These are phyloP conservation scores for Syrrhaptes paradoxus DNA, from an alignment of 2,113 vertebrate species.

Conservation along the genomic window DNA sequence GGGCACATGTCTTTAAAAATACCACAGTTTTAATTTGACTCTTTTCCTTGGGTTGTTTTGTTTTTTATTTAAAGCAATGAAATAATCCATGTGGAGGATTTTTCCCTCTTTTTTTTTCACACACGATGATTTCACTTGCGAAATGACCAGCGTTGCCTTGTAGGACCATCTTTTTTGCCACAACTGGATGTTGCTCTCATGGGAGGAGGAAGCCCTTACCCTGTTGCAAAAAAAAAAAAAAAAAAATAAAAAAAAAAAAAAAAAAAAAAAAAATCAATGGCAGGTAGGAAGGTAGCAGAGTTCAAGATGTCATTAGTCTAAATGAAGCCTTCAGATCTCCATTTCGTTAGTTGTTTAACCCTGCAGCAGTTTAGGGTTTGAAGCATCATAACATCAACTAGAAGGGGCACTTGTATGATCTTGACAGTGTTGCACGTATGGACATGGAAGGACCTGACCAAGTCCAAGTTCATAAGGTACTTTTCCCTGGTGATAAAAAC, in stretches of 20 bases:
- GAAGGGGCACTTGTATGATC: not conserved
- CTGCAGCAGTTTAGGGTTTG: not conserved
- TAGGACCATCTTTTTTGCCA: not conserved
- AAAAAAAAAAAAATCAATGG: not conserved
- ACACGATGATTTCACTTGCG: not conserved
- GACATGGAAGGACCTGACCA: not conserved
- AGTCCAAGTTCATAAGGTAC: slow-evolving; percentile 1
- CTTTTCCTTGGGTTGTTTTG: not conserved
- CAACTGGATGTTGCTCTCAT: not conserved
- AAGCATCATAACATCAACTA: not conserved
- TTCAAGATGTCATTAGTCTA: not conserved
- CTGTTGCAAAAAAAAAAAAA: not conserved
- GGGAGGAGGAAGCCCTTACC: not conserved
- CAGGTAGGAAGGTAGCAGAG: not conserved
- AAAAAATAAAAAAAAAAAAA: not conserved
- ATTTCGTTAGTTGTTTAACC: not conserved
- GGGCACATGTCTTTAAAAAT: not conserved
- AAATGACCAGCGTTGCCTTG: not conserved
- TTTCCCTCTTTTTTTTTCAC: not conserved
- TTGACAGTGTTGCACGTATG: not conserved
- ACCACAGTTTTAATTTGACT: not conserved
- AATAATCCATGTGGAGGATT: not conserved
- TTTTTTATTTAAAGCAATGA: not conserved
- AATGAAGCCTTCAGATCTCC: not conserved
- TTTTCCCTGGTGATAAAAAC: not conserved